A percentile compares a stretch with the other conserved stretches of the same genome.
Evolutionary conservation across 2,888 invertebrate species (phyloP).

Genomic region (Ophion ellenae): DNA sequence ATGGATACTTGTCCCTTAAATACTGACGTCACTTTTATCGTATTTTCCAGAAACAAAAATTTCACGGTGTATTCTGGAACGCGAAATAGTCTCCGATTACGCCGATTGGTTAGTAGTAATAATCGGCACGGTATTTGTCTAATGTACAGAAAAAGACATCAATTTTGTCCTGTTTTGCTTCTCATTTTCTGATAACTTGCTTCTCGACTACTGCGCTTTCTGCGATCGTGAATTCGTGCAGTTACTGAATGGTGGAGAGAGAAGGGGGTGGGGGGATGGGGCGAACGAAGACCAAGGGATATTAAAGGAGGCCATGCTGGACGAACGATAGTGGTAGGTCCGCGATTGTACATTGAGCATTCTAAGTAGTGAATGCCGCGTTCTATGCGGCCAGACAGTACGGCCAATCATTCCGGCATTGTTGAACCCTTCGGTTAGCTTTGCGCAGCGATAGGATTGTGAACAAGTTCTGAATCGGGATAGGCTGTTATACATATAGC

Average conservation of each 20-base stretch:
- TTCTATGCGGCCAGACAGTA: constrained; percentile 74
- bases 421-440: constrained; percentile 69
- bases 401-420: constrained; percentile 81
- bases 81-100: too few relatives aligned
- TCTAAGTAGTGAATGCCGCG: constrained; percentile 77
- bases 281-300: constrained; percentile 35
- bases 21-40: too few relatives aligned
- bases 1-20: too few relatives aligned
- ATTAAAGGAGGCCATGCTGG: constrained; percentile 55
- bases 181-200: not conserved
- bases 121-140: too few relatives aligned
- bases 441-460: constrained; percentile 43
- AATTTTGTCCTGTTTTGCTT: not conserved
- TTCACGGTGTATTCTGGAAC: too few relatives aligned
- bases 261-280: constrained; percentile 22
- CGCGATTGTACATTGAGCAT: constrained; percentile 76
- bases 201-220: not conserved
- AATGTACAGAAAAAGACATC: too few relatives aligned
- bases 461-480: constrained; percentile 39
- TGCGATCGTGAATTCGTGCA: not conserved
- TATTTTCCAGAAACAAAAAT: too few relatives aligned
- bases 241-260: not conserved
- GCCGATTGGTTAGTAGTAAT: too few relatives aligned
- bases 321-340: constrained; percentile 70
- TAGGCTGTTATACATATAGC: constrained; percentile 57